Evolutionary conservation across 2,888 invertebrate genomes (phyloP), one percentile per base, ranked within the genome.

Genomic region (Polydesmus complanatus): DNA sequence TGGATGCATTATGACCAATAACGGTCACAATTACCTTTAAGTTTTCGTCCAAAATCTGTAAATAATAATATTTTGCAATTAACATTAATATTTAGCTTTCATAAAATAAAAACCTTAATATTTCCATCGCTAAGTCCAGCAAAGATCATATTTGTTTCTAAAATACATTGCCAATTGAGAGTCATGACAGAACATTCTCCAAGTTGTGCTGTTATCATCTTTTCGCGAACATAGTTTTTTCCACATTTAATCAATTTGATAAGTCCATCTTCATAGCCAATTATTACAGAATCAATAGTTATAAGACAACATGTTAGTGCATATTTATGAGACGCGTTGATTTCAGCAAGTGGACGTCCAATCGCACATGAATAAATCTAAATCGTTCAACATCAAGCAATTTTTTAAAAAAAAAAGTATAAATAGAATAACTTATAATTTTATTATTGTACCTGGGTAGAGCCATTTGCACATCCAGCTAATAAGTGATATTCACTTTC

Each of bases 211-310:
- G 14, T 8, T 8, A 37, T 5, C 5, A 5, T 5, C 14, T 37
- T 37, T 14, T 37, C 37, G 14, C 37, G 14, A 8, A 8, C 14
- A 37, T 37, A 37, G 37, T 37, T 37, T 37, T 37, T 37, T 8
- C 37, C 14, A 37, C 37, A 37, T 37, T 37, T 37, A 5, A 37
- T 8, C 48, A 48, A 48, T 52, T 58, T 50, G 14, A 51, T 19
- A 58, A 18, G 2, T 58, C 58, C 58, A 58, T 50, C 51, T 50
- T 58, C 52, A 52, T 19, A 58, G 3, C 58, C 58, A 51, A 52
- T 22, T 27, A 58, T 27, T 3, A 58, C 21, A 1, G 5, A 27
- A 11, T 58, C 58, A 23, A 22, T 11, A 2, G 19, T 21, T 19
- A 58, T 18, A 14, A 51, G 19, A 19, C 50, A 2, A 19, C 27